These are phyloP conservation scores for Irena cyanogastra DNA, from an alignment of 2,113 vertebrate species.

Conservation along the genomic window DNA sequence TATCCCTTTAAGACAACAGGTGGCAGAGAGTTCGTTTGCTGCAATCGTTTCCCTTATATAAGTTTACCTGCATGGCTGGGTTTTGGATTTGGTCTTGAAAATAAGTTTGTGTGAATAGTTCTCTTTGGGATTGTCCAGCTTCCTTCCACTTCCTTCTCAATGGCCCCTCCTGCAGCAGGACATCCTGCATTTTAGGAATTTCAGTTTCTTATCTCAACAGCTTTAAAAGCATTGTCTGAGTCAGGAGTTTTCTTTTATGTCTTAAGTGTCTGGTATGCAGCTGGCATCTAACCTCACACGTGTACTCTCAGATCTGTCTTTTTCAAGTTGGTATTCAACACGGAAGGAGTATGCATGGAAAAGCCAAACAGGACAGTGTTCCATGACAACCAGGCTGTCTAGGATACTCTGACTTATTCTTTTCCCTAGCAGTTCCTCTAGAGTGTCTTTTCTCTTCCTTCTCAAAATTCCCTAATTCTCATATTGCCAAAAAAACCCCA, in stretches of 20 bases:
- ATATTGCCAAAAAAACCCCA: neutral
- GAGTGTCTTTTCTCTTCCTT: neutral
- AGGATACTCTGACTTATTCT: neutral
- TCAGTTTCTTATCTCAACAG: slow-evolving; percentile 52
- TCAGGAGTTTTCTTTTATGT: slow-evolving; percentile 38
- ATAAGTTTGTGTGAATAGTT: neutral
- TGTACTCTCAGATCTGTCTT: neutral
- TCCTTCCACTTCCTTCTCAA: slow-evolving; percentile 37
- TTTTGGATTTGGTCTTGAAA: neutral
- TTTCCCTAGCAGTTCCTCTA: neutral
- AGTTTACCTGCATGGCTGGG: neutral
- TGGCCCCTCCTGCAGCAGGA: slow-evolving; percentile 18
- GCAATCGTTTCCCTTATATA: neutral
- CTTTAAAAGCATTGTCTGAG: slow-evolving; percentile 30
- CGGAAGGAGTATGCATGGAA: neutral
- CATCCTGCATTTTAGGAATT: slow-evolving; percentile 58
- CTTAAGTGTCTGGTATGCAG: neutral
- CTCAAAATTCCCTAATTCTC: neutral
- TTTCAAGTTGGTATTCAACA: neutral
- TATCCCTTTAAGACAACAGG: neutral
- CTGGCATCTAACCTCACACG: neutral
- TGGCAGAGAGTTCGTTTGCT: neutral
- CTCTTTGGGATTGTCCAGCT: slow-evolving; percentile 17
- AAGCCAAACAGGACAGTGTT: neutral
- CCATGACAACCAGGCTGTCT: neutral